Percentiles rank a stretch among this genome's conserved stretches.
Evolutionary conservation across 2,113 vertebrate species (phyloP).

Genomic region (Ammodytes marinus): DNA sequence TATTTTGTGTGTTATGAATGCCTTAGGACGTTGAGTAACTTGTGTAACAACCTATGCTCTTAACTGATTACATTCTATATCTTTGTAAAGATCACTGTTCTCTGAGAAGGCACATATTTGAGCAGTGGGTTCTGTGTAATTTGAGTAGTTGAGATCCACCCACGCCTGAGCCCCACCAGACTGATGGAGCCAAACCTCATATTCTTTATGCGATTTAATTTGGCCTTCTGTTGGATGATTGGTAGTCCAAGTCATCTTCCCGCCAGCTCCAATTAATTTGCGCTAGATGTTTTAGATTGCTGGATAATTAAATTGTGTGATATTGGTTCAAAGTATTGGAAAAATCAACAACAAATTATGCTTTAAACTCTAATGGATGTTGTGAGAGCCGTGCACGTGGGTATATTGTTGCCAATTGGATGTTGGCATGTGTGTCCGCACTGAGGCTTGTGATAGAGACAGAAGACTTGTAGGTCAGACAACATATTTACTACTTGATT

Average conservation of each 20-base stretch:
- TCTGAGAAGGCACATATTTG: background rate
- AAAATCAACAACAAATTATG: background rate
- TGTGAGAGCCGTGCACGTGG: background rate
- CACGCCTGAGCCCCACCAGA: conserved; percentile 6
- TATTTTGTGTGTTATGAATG: background rate
- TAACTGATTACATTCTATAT: background rate
- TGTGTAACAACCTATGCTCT: background rate
- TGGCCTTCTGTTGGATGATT: conserved; percentile 2
- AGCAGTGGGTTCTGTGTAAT: background rate
- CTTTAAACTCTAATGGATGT: background rate
- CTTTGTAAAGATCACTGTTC: background rate
- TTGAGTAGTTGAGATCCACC: background rate
- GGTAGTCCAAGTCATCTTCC: conserved; percentile 14
- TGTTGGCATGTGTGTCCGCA: background rate
- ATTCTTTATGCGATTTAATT: conserved; percentile 28
- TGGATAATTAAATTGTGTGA: conserved; percentile 3
- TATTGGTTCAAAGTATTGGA: conserved; percentile 6
- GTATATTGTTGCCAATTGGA: background rate
- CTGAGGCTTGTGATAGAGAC: background rate
- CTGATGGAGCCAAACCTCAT: background rate
- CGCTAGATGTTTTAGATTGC: conserved; percentile 4
- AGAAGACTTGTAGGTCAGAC: conserved; percentile 6
- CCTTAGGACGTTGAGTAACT: background rate
- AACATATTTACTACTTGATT: conserved; percentile 40
- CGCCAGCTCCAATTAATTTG: conserved; percentile 3